Percentiles rank a stretch among this genome's conserved stretches.
phyloP scores from a whole-genome alignment of 2,113 vertebrate genomes.

The Chinchilla lanigera region DNA sequence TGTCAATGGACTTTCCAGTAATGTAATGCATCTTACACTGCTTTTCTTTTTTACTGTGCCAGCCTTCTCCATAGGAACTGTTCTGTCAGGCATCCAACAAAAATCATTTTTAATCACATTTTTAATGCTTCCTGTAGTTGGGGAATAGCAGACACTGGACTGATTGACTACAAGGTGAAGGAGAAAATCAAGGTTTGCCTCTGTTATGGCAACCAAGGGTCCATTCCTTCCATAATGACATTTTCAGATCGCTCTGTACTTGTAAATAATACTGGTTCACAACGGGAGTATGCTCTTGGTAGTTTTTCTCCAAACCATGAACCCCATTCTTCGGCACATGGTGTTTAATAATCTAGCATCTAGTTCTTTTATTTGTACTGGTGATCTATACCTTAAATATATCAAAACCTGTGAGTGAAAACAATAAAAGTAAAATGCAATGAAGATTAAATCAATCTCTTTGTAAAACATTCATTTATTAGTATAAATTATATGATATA shows the following conservation, averaged over 20 bases:
- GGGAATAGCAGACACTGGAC: conserved; percentile 32
- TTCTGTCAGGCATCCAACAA: conserved; percentile 65
- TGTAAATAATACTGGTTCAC: conserved; percentile 62
- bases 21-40: conserved; percentile 19
- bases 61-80: conserved; percentile 34
- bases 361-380: background rate
- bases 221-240: conserved; percentile 59
- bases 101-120: conserved; percentile 74
- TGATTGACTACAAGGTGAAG: conserved; percentile 51
- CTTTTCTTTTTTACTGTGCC: background rate
- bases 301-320: background rate
- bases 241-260: conserved; percentile 39
- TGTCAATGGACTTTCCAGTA: conserved; percentile 41
- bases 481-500: background rate
- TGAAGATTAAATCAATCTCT: background rate
- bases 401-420: background rate
- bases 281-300: background rate
- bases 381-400: background rate
- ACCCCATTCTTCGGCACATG: background rate
- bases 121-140: conserved; percentile 53
- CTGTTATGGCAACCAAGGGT: background rate
- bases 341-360: background rate
- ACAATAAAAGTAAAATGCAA: background rate
- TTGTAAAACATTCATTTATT: background rate
- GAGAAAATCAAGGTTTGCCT: conserved; percentile 55